Evolutionary conservation across 1,140 invertebrate genomes (phyloP), one percentile per base, ranked within the genome.

Genomic region (Hestina assimilis): DNA sequence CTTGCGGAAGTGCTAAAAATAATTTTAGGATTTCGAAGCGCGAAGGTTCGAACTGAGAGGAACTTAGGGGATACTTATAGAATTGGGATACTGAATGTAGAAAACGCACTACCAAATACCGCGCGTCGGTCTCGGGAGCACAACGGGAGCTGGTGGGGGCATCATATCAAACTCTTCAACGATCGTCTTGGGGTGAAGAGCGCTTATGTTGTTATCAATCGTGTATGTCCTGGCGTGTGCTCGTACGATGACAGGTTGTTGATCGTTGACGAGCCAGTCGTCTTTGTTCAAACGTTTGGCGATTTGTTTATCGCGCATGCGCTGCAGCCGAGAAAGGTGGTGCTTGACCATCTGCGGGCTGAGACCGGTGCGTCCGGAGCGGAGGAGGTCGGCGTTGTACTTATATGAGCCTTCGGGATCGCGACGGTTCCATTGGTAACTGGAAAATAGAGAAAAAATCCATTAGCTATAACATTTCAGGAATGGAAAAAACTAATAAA

Each of bases 141-240:
- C 72, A 5, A 71, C 59, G 0, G 83, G 74, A 0, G 68, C 46
- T 0, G 70, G 74, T 0, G 72, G 72, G 0, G 79, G 79, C 23
- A 83, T 61, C 81, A 85, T 82, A 19, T 87, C 77, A 63, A 89
- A 88, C 45, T 89, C 86, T 56, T 90, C 89, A 0, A 90, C 83
- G n/a, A 89, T 89, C 0, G 79, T 83, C 51, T 89, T 90, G 3
- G 87, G 89, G 50, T 90, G 86, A 0, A 90, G 65, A 1, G 79
- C 87, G 57, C 86, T 89, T 48, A 89, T 78, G 55, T 89, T 84
- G 57, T 90, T 89, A 40, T 88, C 71, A 11, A 87, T 61, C 3
- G 79, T 82, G 60, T 89, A 89, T 0, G 87, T 90, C 15, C 78
- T 74, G 0, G 83, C 83, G 31, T 84, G 84, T 0, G 83, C 77